Evolutionary conservation across 2,888 invertebrate genomes (phyloP).

Genomic region (Seira musarum): DNA sequence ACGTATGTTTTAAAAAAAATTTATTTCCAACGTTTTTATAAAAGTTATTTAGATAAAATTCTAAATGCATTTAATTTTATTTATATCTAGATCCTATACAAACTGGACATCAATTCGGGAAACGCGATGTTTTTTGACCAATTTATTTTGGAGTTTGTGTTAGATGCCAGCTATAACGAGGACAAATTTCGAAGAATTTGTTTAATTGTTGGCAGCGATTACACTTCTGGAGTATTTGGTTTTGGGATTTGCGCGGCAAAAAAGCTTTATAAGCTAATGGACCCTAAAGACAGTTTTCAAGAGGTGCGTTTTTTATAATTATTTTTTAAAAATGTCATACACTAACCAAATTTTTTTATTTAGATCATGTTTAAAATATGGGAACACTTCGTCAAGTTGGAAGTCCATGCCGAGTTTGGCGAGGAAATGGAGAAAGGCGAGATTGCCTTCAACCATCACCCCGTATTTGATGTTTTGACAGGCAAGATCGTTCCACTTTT

Average conservation of each 20-base stretch:
- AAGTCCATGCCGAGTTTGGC: too few relatives aligned
- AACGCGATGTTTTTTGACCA: neutral
- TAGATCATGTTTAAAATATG: too few relatives aligned
- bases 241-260: slow-evolving; percentile 5
- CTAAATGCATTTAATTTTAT: neutral
- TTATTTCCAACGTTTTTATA: too few relatives aligned
- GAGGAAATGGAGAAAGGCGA: too few relatives aligned
- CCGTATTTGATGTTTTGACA: too few relatives aligned
- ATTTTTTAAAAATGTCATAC: too few relatives aligned
- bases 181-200: neutral
- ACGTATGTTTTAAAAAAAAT: slow-evolving; percentile 76
- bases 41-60: too few relatives aligned
- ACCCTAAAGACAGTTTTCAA: neutral
- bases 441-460: too few relatives aligned
- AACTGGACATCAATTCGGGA: slow-evolving; percentile 16
- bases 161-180: neutral
- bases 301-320: slow-evolving; percentile 9
- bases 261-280: neutral
- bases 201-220: neutral
- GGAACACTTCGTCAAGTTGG: too few relatives aligned
- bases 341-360: too few relatives aligned
- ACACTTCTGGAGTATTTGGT: neutral
- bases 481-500: too few relatives aligned
- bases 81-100: slow-evolving; percentile 11
- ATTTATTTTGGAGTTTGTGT: neutral